Evolutionary conservation across 2,113 vertebrate species (phyloP).

Genomic region (Callipepla californica): DNA sequence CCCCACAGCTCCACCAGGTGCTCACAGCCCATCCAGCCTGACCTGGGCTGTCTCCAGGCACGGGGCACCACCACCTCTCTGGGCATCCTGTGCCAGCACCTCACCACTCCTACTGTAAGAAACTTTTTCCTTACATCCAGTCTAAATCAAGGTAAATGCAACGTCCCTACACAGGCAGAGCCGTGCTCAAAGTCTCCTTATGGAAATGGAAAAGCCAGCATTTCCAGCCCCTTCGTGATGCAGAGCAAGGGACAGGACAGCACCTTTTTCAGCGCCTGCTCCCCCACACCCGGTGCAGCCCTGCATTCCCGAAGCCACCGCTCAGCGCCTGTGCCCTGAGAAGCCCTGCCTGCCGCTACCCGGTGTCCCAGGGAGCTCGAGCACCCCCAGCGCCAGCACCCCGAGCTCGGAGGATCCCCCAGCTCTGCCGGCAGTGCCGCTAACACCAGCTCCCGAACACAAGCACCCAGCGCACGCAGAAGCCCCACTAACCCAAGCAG

Average conservation of each 20-base stretch:
- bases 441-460: background rate
- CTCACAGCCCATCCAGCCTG: no score
- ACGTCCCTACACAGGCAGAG: background rate
- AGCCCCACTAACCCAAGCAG: background rate
- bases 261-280: background rate
- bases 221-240: background rate
- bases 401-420: background rate
- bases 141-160: background rate
- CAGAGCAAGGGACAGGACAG: background rate
- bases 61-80: no score
- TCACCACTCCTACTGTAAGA: no score
- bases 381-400: background rate
- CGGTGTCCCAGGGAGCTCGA: background rate
- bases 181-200: background rate
- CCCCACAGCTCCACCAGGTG: no score
- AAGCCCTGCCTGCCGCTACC: background rate
- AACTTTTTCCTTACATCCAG: no score
- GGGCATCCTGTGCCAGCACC: no score
- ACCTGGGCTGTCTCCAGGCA: no score
- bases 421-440: background rate
- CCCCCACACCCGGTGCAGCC: background rate
- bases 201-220: background rate
- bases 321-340: background rate
- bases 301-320: background rate
- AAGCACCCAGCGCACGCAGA: no score